These are phyloP conservation scores for Mola mola DNA, from an alignment of 2,113 vertebrate species.

Conservation along the genomic window DNA sequence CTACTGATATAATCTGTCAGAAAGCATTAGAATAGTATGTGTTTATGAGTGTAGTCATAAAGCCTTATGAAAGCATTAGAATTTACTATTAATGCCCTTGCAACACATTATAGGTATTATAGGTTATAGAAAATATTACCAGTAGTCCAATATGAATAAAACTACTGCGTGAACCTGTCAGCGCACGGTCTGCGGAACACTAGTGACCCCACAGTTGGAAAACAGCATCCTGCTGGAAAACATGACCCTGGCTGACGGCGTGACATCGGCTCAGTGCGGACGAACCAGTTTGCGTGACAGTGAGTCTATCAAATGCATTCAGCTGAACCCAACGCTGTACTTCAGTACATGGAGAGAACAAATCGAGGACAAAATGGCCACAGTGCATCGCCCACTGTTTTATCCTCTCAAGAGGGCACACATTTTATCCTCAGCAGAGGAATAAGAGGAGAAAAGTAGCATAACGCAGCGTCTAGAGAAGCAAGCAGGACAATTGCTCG, in stretches of 20 bases:
- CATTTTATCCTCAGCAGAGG: slow-evolving; percentile 64
- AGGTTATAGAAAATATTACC: not conserved
- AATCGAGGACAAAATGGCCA: slow-evolving; percentile 70
- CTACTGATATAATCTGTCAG: not conserved
- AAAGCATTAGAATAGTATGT: not conserved
- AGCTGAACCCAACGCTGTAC: slow-evolving; percentile 41
- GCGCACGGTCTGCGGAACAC: slow-evolving; percentile 23
- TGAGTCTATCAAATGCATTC: slow-evolving; percentile 56
- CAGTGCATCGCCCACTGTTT: slow-evolving; percentile 48
- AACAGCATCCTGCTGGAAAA: slow-evolving; percentile 28
- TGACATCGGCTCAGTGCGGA: slow-evolving; percentile 43
- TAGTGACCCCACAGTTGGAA: slow-evolving; percentile 41
- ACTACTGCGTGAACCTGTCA: slow-evolving; percentile 34
- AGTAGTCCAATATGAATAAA: not conserved
- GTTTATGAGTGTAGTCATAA: not conserved
- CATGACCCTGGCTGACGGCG: slow-evolving; percentile 40
- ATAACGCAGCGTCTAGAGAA: slow-evolving; percentile 68
- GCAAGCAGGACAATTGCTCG: slow-evolving; percentile 77
- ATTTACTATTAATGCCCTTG: not conserved
- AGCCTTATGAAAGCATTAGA: not conserved
- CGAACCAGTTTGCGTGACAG: slow-evolving; percentile 41
- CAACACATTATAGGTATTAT: too few species aligned
- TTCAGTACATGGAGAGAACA: slow-evolving; percentile 49
- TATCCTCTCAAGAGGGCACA: slow-evolving; percentile 48
- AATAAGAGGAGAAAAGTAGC: slow-evolving; percentile 25